Percentiles rank a stretch among this genome's conserved stretches.
Conservation (phyloP, 2,113 vertebrate species). For the Tachycineta bicolor region DNA sequence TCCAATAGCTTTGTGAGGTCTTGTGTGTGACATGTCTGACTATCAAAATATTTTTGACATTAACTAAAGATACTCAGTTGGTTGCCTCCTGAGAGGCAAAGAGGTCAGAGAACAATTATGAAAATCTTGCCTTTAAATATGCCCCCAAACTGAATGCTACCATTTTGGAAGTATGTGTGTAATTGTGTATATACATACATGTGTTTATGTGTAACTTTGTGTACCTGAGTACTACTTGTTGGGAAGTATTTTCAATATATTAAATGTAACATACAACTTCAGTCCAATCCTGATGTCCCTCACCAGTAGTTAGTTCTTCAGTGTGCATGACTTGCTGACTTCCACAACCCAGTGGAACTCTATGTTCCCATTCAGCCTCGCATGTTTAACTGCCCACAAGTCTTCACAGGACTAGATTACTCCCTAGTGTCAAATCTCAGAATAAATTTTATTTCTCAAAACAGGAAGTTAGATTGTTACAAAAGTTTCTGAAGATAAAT, state of each 20-base stretch:
- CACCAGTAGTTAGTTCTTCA: neutral
- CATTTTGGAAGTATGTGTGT: neutral
- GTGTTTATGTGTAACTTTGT: accelerated
- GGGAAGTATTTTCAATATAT: neutral
- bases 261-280: neutral
- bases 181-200: accelerated
- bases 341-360: neutral
- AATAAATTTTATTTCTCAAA: neutral
- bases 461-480: neutral
- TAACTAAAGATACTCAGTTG: neutral
- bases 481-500: neutral
- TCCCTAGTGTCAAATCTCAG: neutral
- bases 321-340: neutral
- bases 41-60: neutral
- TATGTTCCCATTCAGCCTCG: neutral
- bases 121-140: neutral
- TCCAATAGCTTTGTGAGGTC: neutral
- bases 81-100: neutral
- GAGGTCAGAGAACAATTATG: neutral
- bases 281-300: neutral
- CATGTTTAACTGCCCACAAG: neutral
- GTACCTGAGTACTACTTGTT: neutral
- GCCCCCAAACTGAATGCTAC: neutral
- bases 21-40: neutral
- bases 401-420: neutral